A percentile compares a stretch with the other conserved stretches of the same genome.
These are phyloP conservation scores for Gasteruption jaculator DNA, from an alignment of 2,888 invertebrate genomes.

Conservation along the genomic window DNA sequence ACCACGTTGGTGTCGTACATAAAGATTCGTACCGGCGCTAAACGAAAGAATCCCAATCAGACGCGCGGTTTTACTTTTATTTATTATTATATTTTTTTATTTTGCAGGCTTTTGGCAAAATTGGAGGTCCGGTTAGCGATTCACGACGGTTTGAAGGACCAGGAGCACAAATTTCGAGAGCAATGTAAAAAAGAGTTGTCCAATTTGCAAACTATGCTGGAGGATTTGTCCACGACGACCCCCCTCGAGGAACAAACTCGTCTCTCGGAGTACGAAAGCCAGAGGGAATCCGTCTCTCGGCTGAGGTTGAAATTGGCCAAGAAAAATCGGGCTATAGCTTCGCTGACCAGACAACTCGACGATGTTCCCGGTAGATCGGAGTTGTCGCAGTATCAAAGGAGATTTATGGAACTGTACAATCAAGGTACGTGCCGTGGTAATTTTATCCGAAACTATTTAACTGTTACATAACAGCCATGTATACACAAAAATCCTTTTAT, in stretches of 20 bases:
- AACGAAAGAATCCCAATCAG: too few species aligned
- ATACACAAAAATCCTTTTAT: too few species aligned
- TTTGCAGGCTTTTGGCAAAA: conserved; percentile 46
- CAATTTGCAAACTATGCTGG: conserved; percentile 53
- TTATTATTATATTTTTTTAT: conserved; percentile 42
- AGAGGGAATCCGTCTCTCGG: conserved; percentile 58
- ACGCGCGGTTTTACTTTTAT: neutral
- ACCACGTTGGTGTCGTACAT: too few species aligned
- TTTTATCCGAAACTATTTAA: too few species aligned
- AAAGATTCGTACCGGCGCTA: too few species aligned
- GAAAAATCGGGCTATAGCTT: conserved; percentile 73
- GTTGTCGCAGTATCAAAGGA: conserved; percentile 88
- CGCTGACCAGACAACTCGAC: conserved; percentile 81
- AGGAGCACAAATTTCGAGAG: conserved; percentile 70
- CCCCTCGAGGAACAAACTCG: conserved; percentile 50
- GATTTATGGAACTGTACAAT: conserved; percentile 94
- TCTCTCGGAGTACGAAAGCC: conserved; percentile 60
- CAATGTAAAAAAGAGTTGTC: conserved; percentile 66
- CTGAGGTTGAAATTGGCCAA: conserved; percentile 71
- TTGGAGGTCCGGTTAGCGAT: conserved; percentile 62
- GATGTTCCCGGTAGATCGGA: conserved; percentile 92
- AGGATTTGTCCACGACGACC: conserved; percentile 48
- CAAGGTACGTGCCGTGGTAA: too few species aligned
- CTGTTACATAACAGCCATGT: too few species aligned
- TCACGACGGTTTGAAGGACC: conserved; percentile 68